phyloP scores from a whole-genome alignment of 2,888 invertebrate species.

The Diogma glabrata region DNA sequence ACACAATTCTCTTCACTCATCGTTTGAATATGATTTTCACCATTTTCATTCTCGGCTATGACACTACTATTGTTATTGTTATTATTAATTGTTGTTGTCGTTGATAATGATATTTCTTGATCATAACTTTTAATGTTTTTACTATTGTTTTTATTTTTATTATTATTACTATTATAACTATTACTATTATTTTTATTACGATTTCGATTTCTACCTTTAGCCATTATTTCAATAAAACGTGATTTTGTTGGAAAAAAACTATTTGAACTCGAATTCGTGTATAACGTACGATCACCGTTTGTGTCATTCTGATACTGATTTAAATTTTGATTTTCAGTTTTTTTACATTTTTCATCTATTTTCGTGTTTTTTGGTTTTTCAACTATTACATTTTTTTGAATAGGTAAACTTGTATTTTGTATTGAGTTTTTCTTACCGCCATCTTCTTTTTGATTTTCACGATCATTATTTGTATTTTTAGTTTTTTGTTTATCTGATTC shows the following conservation, averaged over 20 bases:
- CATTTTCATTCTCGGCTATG: not conserved
- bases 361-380: not conserved
- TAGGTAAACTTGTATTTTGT: not conserved
- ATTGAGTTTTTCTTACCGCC: not conserved
- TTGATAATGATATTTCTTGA: not conserved
- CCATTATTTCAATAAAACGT: conserved; percentile 33
- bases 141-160: conserved; percentile 1
- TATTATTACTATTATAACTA: conserved; percentile 12
- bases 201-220: conserved; percentile 35
- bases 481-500: no score
- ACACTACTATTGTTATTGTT: not conserved
- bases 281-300: conserved; percentile 1
- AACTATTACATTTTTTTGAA: not conserved
- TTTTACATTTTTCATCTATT: no score
- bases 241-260: conserved; percentile 1
- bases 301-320: conserved; percentile 8
- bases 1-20: no score
- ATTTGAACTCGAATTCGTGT: no score
- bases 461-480: no score
- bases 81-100: not conserved
- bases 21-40: not conserved
- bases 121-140: conserved; percentile 5
- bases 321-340: no score
- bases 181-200: conserved; percentile 23
- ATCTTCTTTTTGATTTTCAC: conserved; percentile 1